phyloP scores from a whole-genome alignment of 2,888 invertebrate species.

The Luperina nickerlii region DNA sequence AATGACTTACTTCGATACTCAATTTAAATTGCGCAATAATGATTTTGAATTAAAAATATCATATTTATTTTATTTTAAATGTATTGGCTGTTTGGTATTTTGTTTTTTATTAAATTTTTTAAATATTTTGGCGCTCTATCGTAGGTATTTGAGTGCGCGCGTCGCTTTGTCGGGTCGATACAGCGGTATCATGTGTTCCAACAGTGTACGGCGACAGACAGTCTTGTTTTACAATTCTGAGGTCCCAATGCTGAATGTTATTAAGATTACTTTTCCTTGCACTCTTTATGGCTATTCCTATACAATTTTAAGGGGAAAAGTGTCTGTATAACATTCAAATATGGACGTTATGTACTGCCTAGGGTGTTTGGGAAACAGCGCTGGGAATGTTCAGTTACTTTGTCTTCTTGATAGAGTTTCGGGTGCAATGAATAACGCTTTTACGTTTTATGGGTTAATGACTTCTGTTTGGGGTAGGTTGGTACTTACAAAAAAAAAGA shows the following conservation, averaged over 20 bases:
- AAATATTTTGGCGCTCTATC: constrained; percentile 69
- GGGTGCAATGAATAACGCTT: constrained; percentile 62
- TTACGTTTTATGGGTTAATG: constrained; percentile 59
- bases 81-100: constrained; percentile 13
- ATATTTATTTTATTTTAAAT: constrained; percentile 15
- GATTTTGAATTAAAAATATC: neutral
- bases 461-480: constrained; percentile 60
- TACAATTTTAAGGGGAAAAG: constrained; percentile 67
- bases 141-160: constrained; percentile 85
- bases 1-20: neutral
- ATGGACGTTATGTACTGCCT: constrained; percentile 62
- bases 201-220: constrained; percentile 86
- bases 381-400: constrained; percentile 54
- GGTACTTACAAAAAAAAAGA: neutral
- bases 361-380: constrained; percentile 57
- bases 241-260: constrained; percentile 73
- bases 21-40: neutral
- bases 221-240: constrained; percentile 86
- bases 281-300: constrained; percentile 53
- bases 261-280: constrained; percentile 76
- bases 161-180: constrained; percentile 87
- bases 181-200: constrained; percentile 83
- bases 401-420: constrained; percentile 48
- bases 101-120: constrained; percentile 58
- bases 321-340: constrained; percentile 63